phyloP scores from a whole-genome alignment of 1,140 invertebrate genomes.

The Drepana arcuata region DNA sequence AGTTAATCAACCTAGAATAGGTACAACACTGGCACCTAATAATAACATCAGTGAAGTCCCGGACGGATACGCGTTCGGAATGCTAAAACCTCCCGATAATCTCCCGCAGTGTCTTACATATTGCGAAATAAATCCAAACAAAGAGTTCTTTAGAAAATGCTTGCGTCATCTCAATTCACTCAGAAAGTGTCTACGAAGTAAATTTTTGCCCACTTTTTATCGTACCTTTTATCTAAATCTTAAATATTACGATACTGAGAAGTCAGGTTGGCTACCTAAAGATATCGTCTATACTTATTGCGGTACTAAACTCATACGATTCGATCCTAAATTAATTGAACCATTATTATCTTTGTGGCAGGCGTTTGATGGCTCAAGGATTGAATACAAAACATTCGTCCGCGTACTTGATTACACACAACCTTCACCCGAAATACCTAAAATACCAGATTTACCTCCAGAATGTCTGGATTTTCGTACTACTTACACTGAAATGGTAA shows the following conservation, averaged over 20 bases:
- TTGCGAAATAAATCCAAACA: slow-evolving; percentile 57
- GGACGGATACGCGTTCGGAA: slow-evolving; percentile 60
- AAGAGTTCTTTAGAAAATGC: slow-evolving; percentile 47
- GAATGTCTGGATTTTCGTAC: slow-evolving; percentile 47
- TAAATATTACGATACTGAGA: slow-evolving; percentile 56
- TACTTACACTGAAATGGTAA: slow-evolving; percentile 58
- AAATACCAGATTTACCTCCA: slow-evolving; percentile 35
- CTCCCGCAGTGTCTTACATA: slow-evolving; percentile 43
- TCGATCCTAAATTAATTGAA: slow-evolving; percentile 45
- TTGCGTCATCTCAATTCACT: slow-evolving; percentile 59
- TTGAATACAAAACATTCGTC: slow-evolving; percentile 54
- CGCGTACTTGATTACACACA: slow-evolving; percentile 47
- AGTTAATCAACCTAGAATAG: slow-evolving; percentile 41
- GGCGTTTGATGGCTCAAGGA: slow-evolving; percentile 39
- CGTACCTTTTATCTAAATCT: slow-evolving; percentile 49
- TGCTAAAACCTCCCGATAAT: slow-evolving; percentile 35
- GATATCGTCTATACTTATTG: slow-evolving; percentile 39
- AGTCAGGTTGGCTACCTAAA: slow-evolving; percentile 44
- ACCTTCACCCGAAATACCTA: slow-evolving; percentile 41
- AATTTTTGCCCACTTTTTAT: slow-evolving; percentile 48
- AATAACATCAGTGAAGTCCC: slow-evolving; percentile 61
- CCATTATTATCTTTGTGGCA: slow-evolving; percentile 43
- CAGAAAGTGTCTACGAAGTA: slow-evolving; percentile 43
- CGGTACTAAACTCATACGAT: slow-evolving; percentile 41
- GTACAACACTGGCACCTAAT: slow-evolving; percentile 57